phyloP scores from a whole-genome alignment of 2,888 invertebrate species.

The Phortica okadai region DNA sequence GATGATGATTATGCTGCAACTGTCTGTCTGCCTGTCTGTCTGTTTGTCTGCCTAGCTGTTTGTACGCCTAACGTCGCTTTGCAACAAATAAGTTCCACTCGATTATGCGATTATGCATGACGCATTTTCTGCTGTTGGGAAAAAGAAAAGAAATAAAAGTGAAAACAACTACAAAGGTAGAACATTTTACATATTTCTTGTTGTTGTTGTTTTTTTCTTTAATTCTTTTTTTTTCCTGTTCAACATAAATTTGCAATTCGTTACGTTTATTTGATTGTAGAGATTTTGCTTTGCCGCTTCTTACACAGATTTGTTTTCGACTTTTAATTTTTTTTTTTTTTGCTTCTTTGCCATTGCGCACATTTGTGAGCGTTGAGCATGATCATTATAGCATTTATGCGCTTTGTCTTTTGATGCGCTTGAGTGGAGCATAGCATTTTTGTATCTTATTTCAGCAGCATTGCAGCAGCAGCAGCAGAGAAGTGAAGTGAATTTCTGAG shows the following conservation, averaged over 20 bases:
- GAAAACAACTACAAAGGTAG: slow-evolving; percentile 15
- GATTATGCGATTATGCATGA: slow-evolving; percentile 64
- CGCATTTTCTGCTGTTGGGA: slow-evolving; percentile 49
- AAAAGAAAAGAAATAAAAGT: slow-evolving; percentile 23
- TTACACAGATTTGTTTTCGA: not conserved
- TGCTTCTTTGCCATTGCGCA: not conserved
- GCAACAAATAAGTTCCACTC: slow-evolving; percentile 57
- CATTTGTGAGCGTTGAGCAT: not conserved
- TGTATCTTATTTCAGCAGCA: not conserved
- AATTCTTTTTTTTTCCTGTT: slow-evolving; percentile 32
- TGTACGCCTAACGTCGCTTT: not conserved
- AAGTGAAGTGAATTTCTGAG: slow-evolving; percentile 9
- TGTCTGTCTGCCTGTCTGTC: slow-evolving; percentile 14
- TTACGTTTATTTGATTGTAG: slow-evolving; percentile 48
- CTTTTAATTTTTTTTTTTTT: not conserved
- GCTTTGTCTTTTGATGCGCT: not conserved
- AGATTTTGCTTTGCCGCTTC: slow-evolving; percentile 8
- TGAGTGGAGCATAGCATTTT: slow-evolving; percentile 2
- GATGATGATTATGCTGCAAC: slow-evolving; percentile 31
- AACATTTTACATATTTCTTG: slow-evolving; percentile 20
- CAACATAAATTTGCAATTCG: slow-evolving; percentile 60
- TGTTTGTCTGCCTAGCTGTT: not conserved
- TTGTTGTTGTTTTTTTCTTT: slow-evolving; percentile 28
- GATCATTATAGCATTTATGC: not conserved
- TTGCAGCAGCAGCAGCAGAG: not conserved